Conservation (phyloP, 2,113 vertebrate genomes). For the Chrysochloris asiatica region DNA sequence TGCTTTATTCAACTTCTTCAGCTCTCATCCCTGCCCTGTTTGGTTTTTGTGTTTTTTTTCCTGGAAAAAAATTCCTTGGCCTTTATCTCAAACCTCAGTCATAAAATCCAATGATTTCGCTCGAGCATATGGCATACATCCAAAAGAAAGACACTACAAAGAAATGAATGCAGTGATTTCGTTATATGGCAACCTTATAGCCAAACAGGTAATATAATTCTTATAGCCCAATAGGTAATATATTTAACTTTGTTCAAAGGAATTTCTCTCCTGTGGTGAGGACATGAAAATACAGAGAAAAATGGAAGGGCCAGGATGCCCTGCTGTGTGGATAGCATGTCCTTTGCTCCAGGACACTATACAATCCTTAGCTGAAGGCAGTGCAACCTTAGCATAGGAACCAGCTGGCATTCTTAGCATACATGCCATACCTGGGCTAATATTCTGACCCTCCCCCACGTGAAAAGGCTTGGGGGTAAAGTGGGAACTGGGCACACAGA, state of each 20-base stretch:
- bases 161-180: background rate
- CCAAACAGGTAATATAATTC: background rate
- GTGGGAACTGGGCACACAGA: background rate
- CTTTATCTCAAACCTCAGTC: conserved; percentile 25
- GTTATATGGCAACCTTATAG: background rate
- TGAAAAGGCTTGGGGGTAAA: background rate
- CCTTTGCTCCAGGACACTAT: background rate
- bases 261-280: conserved; percentile 2
- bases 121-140: background rate
- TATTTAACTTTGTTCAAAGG: background rate
- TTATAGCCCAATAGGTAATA: background rate
- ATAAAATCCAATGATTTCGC: conserved; percentile 23
- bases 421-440: background rate
- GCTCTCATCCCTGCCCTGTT: background rate
- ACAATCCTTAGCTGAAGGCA: background rate
- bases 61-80: background rate
- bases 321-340: background rate
- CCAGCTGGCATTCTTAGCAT: background rate
- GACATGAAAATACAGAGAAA: too few species aligned
- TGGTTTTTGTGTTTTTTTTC: background rate
- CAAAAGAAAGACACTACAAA: conserved; percentile 22
- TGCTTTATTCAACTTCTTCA: background rate
- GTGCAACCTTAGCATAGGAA: background rate
- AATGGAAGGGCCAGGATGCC: background rate
- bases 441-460: background rate